Base-by-base conservation (phyloP, 2,888 invertebrate species). In the Thelaira solivaga region DNA sequence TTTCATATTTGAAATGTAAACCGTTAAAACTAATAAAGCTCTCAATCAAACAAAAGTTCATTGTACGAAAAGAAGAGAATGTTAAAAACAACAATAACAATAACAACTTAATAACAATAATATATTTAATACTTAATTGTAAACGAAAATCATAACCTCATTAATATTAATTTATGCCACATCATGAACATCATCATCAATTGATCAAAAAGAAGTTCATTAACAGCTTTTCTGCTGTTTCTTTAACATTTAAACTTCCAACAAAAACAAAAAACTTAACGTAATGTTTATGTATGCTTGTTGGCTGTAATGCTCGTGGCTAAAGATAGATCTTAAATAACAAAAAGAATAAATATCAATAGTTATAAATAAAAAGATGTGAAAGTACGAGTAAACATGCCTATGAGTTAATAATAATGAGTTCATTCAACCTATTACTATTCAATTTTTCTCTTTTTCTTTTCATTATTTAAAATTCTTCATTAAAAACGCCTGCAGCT, bases 391-490 rank as follows among this genome's bases (percentile, higher is more conserved):
- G n/a, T n/a, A n/a, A n/a, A n/a, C n/a, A n/a, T n/a, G 43, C 16
- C 5, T 20, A 47, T 31, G 13, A 31, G 41, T 51, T 51, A 51
- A 41, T 71, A 6, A 34, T 51, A 61, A 68, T 36, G 41, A 73
- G 73, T 57, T 65, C 39, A 65, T 65, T 73, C 24, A 73, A 73
- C 73, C 51, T 43, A n/a, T n/a, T n/a, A n/a, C n/a, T n/a, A n/a
- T n/a, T n/a, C n/a, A n/a, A n/a, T n/a, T n/a, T n/a, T 0, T 8
- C 6, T 36, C 5, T 34, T n/a, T 45, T n/a, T 4, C 13, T 8
- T 39, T 36, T 43, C 43, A 20, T 39, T 68, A 18, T 39, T 26
- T 20, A 41, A 41, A 24, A 26, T 43, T 47, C 45, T 55, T 36
- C 39, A 36, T 31, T 51, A 20, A 62, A 53, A n/a, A 57, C n/a